Base-by-base conservation (phyloP, 2,888 invertebrate species). In the Taphrorychus bicolor region DNA sequence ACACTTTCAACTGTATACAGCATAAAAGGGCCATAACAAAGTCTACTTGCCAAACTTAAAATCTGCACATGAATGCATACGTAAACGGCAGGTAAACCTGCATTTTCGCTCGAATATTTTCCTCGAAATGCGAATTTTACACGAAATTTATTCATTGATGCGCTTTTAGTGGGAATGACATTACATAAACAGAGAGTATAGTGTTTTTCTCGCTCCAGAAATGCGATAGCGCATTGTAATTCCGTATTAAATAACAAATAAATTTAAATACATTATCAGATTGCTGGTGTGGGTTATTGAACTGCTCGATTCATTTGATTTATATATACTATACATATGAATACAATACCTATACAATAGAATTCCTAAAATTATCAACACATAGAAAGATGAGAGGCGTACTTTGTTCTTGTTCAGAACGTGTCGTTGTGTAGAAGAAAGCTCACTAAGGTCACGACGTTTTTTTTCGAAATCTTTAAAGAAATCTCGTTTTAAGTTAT, bases 221-320 rank as follows among this genome's bases (percentile, higher is more conserved):
- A 56, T 58, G 56, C 45, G 63, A 63, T 57, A 57, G n/a, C 21
- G 23, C 42, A 49, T 48, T 49, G 32, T 51, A 63, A 45, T 54
- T 53, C 54, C 14, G 52, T 48, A 66, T 66, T 57, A 66, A 66
- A 66, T 66, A 53, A 59, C 59, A 53, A 62, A 67, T 67, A 58
- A 18, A 62, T 67, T 67, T 67, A 51, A 67, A 67, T 62, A 59
- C 45, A 58, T 63, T 58, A 68, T 63, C 67, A 68, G 59, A 54
- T 59, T 53, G 62, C 14, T 19, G 45, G 62, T 24, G n/a, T 23
- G 53, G 67, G 62, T 68, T 58, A 48, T 24, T 45, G 63, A 68
- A 68, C 67, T n/a, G 3, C 16, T 23, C 53, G 57, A 57, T 66
- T 48, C 52, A 17, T 17, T n/a, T 48, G 48, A 48, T 48, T 19